Evolutionary conservation across 2,888 invertebrate species (phyloP).

Genomic region (Furcula furcula): DNA sequence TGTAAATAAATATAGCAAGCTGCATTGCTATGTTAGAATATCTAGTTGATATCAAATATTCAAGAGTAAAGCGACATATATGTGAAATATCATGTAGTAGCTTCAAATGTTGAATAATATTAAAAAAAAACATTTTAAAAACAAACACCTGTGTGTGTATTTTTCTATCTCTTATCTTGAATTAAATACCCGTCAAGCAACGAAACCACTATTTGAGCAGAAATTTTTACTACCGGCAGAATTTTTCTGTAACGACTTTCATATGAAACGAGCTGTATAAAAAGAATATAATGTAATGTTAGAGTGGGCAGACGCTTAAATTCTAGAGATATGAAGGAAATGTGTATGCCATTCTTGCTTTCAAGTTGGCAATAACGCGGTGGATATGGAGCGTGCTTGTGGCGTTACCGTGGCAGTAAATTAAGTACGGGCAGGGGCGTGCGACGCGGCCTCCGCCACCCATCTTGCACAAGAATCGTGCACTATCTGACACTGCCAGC

Average conservation of each 20-base stretch:
- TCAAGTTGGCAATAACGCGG: conserved; percentile 78
- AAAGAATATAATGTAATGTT: conserved; percentile 59
- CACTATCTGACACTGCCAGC: conserved; percentile 45
- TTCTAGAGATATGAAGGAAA: conserved; percentile 73
- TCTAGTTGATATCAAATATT: no score
- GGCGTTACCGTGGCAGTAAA: conserved; percentile 77
- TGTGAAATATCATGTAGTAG: no score
- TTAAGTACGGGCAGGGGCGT: conserved; percentile 61
- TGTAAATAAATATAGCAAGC: no score
- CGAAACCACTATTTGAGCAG: conserved; percentile 22
- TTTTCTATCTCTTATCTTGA: no score
- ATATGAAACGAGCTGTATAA: conserved; percentile 41
- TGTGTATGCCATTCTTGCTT: conserved; percentile 75
- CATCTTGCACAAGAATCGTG: conserved; percentile 56
- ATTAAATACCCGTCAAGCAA: conserved; percentile 15
- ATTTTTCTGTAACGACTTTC: conserved; percentile 33
- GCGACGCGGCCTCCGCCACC: conserved; percentile 56
- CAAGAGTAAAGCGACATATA: no score
- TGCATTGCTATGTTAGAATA: no score
- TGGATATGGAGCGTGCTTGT: conserved; percentile 76
- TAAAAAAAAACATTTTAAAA: no score
- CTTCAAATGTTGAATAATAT: no score
- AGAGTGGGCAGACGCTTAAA: conserved; percentile 64
- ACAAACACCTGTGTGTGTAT: no score
- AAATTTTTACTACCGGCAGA: conserved; percentile 3